phyloP scores from a whole-genome alignment of 2,113 vertebrate genomes.

The Excalfactoria chinensis region DNA sequence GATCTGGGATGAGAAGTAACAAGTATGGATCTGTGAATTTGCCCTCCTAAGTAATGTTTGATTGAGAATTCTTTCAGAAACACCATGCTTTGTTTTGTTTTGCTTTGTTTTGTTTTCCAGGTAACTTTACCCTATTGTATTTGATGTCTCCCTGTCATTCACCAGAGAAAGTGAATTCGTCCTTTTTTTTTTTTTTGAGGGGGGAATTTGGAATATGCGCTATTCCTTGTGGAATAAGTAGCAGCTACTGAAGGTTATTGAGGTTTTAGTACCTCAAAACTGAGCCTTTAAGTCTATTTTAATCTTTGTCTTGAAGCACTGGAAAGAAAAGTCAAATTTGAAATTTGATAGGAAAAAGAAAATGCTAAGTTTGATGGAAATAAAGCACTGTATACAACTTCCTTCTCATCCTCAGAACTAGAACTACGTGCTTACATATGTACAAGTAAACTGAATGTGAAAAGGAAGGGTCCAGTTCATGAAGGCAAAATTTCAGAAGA shows the following conservation, averaged over 20 bases:
- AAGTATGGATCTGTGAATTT: neutral
- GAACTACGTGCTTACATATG: neutral
- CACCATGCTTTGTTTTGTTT: neutral
- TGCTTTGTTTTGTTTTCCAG: slow-evolving; percentile 2
- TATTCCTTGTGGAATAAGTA: neutral
- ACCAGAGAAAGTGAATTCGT: neutral
- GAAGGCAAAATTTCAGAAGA: neutral
- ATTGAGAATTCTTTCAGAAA: neutral
- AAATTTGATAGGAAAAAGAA: neutral
- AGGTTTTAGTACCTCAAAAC: neutral
- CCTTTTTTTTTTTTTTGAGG: neutral
- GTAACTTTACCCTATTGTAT: neutral
- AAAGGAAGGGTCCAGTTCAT: neutral
- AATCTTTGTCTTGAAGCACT: neutral
- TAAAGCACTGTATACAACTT: neutral
- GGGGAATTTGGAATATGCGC: neutral
- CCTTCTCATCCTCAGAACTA: neutral
- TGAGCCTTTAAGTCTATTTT: neutral
- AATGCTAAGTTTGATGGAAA: neutral
- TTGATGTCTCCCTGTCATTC: neutral
- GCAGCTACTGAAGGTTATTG: neutral
- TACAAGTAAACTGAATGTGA: neutral
- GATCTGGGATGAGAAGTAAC: slow-evolving; percentile 46
- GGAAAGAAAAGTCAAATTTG: neutral
- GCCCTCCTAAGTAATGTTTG: slow-evolving; percentile 5